Evolutionary conservation across 2,888 invertebrate genomes (phyloP).

Genomic region (Empis livida): DNA sequence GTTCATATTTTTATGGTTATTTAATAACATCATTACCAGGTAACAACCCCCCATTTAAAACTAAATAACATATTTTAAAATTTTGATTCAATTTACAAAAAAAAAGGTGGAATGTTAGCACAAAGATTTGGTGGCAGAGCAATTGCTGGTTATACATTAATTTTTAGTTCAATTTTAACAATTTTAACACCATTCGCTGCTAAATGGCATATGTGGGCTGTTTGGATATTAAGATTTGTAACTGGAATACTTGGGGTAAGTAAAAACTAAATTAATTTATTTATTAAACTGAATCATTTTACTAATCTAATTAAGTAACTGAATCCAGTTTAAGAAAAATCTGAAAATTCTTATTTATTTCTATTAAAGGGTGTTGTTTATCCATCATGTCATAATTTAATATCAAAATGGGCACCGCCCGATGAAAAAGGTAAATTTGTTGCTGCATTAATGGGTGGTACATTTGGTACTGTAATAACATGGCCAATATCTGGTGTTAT

Average conservation of each 20-base stretch:
- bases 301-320: too few species aligned
- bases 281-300: too few species aligned
- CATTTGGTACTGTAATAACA: conserved; percentile 55
- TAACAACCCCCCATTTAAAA: too few species aligned
- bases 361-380: conserved; percentile 43
- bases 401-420: conserved; percentile 62
- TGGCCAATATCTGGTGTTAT: conserved; percentile 54
- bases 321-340: too few species aligned
- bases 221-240: conserved; percentile 45
- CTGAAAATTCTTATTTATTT: not conserved
- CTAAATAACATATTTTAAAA: too few species aligned
- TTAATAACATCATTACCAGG: conserved; percentile 49
- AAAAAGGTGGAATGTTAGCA: conserved; percentile 50
- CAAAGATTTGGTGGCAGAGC: conserved; percentile 50
- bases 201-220: conserved; percentile 40
- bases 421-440: conserved; percentile 62
- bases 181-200: conserved; percentile 48
- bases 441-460: conserved; percentile 58
- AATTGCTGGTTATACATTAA: conserved; percentile 41
- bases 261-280: too few species aligned
- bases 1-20: conserved; percentile 59
- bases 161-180: conserved; percentile 43
- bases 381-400: conserved; percentile 49
- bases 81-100: too few species aligned
- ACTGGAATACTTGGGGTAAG: conserved; percentile 51